phyloP scores from a whole-genome alignment of 2,888 invertebrate genomes.

The Cerceris rybyensis region DNA sequence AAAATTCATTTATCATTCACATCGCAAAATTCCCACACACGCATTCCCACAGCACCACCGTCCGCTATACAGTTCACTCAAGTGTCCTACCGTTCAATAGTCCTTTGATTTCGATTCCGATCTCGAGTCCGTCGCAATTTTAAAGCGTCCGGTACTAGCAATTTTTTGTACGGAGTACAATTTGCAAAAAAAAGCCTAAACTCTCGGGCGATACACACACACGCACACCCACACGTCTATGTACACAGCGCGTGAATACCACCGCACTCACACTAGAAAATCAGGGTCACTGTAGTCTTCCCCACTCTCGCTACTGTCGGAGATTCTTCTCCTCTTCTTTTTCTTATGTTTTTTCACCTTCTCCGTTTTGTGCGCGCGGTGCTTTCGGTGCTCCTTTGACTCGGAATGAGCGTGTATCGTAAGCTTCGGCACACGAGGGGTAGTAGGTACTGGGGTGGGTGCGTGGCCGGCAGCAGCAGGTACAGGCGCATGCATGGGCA shows the following conservation, averaged over 20 bases:
- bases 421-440: slow-evolving; percentile 78
- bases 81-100: not conserved
- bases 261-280: slow-evolving; percentile 78
- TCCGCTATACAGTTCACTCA: slow-evolving; percentile 40
- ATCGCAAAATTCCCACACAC: slow-evolving; percentile 32
- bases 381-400: slow-evolving; percentile 78
- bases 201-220: slow-evolving; percentile 24
- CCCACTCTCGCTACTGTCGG: slow-evolving; percentile 84
- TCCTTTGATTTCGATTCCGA: slow-evolving; percentile 11
- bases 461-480: slow-evolving; percentile 12
- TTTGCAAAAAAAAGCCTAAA: slow-evolving; percentile 28
- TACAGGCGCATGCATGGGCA: slow-evolving; percentile 11
- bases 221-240: slow-evolving; percentile 52
- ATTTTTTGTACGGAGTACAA: slow-evolving; percentile 22
- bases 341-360: slow-evolving; percentile 80
- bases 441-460: slow-evolving; percentile 43
- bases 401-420: slow-evolving; percentile 78
- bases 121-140: slow-evolving; percentile 27
- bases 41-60: slow-evolving; percentile 51
- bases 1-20: slow-evolving; percentile 47
- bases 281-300: slow-evolving; percentile 87
- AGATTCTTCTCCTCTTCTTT: slow-evolving; percentile 80
- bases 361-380: slow-evolving; percentile 78
- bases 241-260: slow-evolving; percentile 59
- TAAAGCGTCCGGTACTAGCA: slow-evolving; percentile 69